Conservation (phyloP, 2,797 vertebrate genomes). For the Myoxocephalus aenaeus region DNA sequence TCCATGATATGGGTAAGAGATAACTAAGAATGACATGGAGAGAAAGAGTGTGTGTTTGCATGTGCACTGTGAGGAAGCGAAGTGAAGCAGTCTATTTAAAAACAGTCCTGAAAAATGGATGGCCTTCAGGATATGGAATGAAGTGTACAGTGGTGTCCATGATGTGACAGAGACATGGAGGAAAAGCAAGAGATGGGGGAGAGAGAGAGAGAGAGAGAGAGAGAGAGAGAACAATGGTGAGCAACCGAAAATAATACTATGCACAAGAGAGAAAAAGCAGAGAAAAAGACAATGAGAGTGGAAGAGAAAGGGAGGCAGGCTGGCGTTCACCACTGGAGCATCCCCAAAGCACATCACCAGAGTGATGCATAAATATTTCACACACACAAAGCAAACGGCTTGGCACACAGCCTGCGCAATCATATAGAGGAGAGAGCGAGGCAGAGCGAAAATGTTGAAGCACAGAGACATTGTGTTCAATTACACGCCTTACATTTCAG, state of each 20-base stretch:
- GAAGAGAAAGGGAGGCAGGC: slow-evolving; percentile 45
- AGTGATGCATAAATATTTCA: slow-evolving; percentile 76
- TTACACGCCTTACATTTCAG: slow-evolving; percentile 53
- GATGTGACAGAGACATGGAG: slow-evolving; percentile 3
- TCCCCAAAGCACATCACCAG: slow-evolving; percentile 69
- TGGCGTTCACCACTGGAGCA: slow-evolving; percentile 67
- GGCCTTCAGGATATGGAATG: slow-evolving; percentile 47
- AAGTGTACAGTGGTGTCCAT: slow-evolving; percentile 18
- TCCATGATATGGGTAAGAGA: not conserved
- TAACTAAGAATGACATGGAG: not conserved
- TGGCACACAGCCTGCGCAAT: slow-evolving; percentile 60
- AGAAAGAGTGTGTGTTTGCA: slow-evolving; percentile 8
- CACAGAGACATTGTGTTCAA: slow-evolving; percentile 48
- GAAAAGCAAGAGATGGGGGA: not conserved
- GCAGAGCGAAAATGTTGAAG: slow-evolving; percentile 51
- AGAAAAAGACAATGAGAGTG: slow-evolving; percentile 33
- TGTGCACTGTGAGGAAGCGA: slow-evolving; percentile 17
- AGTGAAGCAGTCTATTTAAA: slow-evolving; percentile 67
- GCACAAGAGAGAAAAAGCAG: slow-evolving; percentile 32
- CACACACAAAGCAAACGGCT: slow-evolving; percentile 61
- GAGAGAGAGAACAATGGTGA: slow-evolving; percentile 29
- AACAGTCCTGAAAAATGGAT: slow-evolving; percentile 73
- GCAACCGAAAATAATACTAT: slow-evolving; percentile 20
- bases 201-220: not conserved
- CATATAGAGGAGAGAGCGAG: slow-evolving; percentile 49